These are phyloP conservation scores for Globodera rostochiensis DNA, from an alignment of 1,140 invertebrate species.

Conservation along the genomic window DNA sequence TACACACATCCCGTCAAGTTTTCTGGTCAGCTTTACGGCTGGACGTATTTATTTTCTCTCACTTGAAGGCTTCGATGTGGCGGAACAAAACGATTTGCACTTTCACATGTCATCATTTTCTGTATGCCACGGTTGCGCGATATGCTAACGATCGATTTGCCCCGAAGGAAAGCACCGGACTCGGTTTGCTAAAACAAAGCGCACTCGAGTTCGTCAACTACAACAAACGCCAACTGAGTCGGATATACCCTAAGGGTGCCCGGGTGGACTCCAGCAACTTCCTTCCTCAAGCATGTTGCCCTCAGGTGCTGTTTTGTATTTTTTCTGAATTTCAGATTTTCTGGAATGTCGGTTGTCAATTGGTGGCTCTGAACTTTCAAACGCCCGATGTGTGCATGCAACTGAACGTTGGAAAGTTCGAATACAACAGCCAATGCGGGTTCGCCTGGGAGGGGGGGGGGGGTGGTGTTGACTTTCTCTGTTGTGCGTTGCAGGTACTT, in stretches of 20 bases:
- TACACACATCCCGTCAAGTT: conserved; percentile 99
- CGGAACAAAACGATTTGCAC: conserved; percentile 85
- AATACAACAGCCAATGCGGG: conserved; percentile 79
- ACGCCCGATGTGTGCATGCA: conserved; percentile 99
- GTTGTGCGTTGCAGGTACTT: conserved; percentile 79
- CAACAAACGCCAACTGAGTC: conserved; percentile 96
- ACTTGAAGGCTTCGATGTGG: conserved; percentile 80
- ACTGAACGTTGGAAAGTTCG: conserved; percentile 99
- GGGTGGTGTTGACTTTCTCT: not conserved
- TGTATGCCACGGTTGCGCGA: not conserved
- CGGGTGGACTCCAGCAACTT: conserved; percentile 98
- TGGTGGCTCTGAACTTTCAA: conserved; percentile 99
- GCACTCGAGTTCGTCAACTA: conserved; percentile 99
- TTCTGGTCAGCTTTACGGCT: conserved; percentile 69
- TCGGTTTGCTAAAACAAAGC: conserved; percentile 89
- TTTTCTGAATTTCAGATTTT: conserved; percentile 74
- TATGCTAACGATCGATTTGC: not conserved
- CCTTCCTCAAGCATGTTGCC: conserved; percentile 84
- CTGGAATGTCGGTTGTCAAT: conserved; percentile 99
- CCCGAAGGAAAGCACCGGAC: conserved; percentile 79
- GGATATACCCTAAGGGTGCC: conserved; percentile 98
- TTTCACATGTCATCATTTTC: conserved; percentile 99
- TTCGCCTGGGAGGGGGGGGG: conserved; percentile 66
- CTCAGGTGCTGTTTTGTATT: not conserved
- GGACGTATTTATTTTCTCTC: not conserved